phyloP scores from a whole-genome alignment of 2,797 vertebrate genomes.

The Crocidura indochinensis region DNA sequence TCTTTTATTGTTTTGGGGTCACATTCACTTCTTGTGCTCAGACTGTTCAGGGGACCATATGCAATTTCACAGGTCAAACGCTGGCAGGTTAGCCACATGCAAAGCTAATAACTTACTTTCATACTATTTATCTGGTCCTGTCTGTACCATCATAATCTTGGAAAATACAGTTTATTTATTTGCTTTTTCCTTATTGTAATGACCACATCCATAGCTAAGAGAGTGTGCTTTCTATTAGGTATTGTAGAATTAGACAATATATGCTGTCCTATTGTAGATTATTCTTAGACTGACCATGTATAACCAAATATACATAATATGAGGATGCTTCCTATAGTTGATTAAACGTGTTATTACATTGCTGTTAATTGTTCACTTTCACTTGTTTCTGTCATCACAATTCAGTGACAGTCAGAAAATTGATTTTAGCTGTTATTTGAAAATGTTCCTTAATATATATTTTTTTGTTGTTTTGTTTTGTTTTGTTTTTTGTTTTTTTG shows the following conservation, averaged over 20 bases:
- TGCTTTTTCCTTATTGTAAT: neutral
- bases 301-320: too few relatives aligned
- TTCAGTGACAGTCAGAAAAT: neutral
- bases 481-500: too few relatives aligned
- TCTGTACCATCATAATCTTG: neutral
- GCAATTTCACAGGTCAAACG: too few relatives aligned
- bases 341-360: neutral
- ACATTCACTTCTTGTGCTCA: too few relatives aligned
- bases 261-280: neutral
- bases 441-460: neutral
- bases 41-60: too few relatives aligned
- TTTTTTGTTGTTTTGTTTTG: too few relatives aligned
- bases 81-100: too few relatives aligned
- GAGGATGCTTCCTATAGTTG: neutral
- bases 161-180: neutral
- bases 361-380: neutral
- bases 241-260: neutral
- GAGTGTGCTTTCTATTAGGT: neutral
- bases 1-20: neutral
- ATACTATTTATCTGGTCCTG: too few relatives aligned
- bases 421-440: neutral
- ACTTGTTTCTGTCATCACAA: neutral
- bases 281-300: too few relatives aligned
- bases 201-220: neutral
- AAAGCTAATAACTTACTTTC: too few relatives aligned